Evolutionary conservation across 2,797 vertebrate species (phyloP).

Genomic region (Myotis findleyi): DNA sequence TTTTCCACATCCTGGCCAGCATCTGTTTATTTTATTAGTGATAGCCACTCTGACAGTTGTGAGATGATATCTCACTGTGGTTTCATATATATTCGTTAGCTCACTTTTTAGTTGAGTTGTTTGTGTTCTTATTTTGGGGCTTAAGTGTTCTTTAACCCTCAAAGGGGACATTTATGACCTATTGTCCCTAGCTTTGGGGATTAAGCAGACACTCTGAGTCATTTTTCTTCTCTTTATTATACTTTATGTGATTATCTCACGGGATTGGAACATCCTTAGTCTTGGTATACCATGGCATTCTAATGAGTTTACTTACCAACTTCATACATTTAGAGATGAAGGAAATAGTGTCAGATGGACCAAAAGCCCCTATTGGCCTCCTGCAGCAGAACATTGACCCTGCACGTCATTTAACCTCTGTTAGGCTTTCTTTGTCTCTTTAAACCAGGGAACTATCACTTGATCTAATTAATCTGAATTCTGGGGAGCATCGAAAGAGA

Average conservation of each 20-base stretch:
- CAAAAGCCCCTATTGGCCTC: not conserved
- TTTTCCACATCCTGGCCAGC: not conserved
- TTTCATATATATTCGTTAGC: not conserved
- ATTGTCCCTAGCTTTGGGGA: not conserved
- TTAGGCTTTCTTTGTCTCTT: not conserved
- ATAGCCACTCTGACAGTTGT: not conserved
- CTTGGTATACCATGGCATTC: not conserved
- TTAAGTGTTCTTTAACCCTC: not conserved
- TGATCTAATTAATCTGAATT: not conserved
- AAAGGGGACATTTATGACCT: not conserved
- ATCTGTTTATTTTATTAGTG: not conserved
- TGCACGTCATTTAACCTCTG: not conserved
- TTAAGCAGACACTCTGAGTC: not conserved
- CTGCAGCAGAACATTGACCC: not conserved
- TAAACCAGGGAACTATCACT: not conserved
- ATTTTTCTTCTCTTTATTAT: slow-evolving; percentile 7
- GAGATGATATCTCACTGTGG: not conserved
- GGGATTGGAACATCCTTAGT: not conserved
- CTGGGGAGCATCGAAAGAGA: not conserved
- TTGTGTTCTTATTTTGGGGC: not conserved
- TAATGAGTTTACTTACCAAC: not conserved
- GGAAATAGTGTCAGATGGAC: not conserved
- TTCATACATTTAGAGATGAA: not conserved
- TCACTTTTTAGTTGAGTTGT: not conserved
- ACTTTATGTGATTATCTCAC: not conserved